Evolutionary conservation across 2,888 invertebrate genomes (phyloP).

Genomic region (Pristionchus fissidentatus): DNA sequence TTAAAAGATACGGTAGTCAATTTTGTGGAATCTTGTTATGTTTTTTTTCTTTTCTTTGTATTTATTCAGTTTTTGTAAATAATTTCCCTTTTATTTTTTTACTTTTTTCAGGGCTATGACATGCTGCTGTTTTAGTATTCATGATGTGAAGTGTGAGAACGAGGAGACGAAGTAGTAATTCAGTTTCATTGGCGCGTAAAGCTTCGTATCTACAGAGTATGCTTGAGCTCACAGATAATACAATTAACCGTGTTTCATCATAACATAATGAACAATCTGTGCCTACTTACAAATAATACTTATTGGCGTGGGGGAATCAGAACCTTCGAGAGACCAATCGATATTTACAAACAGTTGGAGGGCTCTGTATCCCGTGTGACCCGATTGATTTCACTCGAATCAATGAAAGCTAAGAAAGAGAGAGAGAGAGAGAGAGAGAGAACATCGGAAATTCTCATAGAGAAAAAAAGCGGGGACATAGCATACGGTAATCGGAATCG

Average conservation of each 20-base stretch:
- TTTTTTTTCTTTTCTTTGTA: not conserved
- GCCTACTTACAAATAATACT: slow-evolving; percentile 38
- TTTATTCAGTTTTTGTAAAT: not conserved
- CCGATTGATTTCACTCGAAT: slow-evolving; percentile 28
- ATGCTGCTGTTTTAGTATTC: not conserved
- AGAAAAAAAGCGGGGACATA: slow-evolving; percentile 11
- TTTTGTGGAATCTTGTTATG: not conserved
- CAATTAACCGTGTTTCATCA: slow-evolving; percentile 20
- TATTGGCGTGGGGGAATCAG: slow-evolving; percentile 24
- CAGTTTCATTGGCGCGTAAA: slow-evolving; percentile 6
- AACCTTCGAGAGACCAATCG: slow-evolving; percentile 18
- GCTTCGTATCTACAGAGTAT: slow-evolving; percentile 17
- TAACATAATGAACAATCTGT: slow-evolving; percentile 19
- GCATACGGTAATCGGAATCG: slow-evolving; percentile 20
- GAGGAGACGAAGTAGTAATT: not conserved
- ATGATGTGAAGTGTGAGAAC: not conserved
- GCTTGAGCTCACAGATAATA: slow-evolving; percentile 12
- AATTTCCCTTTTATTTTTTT: not conserved
- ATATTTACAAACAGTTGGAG: slow-evolving; percentile 35
- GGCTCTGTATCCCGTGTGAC: slow-evolving; percentile 28
- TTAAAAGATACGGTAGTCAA: not conserved
- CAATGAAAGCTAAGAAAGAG: slow-evolving; percentile 18
- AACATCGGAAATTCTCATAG: slow-evolving; percentile 11
- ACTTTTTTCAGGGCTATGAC: not conserved
- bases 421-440: no score